These are phyloP conservation scores for Diplazon laetatorius DNA, from an alignment of 2,888 invertebrate genomes.

Conservation along the genomic window DNA sequence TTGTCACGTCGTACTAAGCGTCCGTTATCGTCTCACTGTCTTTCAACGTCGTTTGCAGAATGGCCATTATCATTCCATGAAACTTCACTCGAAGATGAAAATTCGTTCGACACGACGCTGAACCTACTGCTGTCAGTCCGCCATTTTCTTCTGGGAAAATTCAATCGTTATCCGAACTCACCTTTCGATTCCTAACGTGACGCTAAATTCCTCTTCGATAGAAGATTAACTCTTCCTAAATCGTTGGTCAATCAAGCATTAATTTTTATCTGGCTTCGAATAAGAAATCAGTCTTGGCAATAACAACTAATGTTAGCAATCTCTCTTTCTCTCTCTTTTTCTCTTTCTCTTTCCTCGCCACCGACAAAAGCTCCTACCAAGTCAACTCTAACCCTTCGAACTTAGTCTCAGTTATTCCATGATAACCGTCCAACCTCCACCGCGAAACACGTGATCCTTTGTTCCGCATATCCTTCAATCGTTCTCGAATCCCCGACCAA, in stretches of 20 bases:
- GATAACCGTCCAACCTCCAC: no score
- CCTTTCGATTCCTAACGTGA: background rate
- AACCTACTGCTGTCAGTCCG: background rate
- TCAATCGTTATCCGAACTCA: background rate
- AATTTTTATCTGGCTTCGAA: background rate
- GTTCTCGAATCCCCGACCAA: background rate
- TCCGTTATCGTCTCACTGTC: background rate
- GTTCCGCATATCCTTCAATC: background rate
- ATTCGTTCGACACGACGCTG: background rate
- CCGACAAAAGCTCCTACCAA: background rate
- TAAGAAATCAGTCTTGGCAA: no score
- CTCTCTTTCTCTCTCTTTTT: no score
- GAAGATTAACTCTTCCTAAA: no score
- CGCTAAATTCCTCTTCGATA: no score
- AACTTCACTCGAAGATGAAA: no score
- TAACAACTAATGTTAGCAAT: no score
- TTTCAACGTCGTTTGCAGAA: slow-evolving; percentile 10
- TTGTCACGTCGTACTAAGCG: slow-evolving; percentile 7
- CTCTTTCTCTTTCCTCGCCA: no score
- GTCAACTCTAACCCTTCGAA: background rate
- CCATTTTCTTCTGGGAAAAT: background rate
- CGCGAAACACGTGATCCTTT: background rate
- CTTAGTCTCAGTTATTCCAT: background rate
- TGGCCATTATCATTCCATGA: background rate
- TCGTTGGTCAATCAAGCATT: background rate